Base-by-base conservation (phyloP, 2,113 vertebrate species). In the Macquaria australasica region DNA sequence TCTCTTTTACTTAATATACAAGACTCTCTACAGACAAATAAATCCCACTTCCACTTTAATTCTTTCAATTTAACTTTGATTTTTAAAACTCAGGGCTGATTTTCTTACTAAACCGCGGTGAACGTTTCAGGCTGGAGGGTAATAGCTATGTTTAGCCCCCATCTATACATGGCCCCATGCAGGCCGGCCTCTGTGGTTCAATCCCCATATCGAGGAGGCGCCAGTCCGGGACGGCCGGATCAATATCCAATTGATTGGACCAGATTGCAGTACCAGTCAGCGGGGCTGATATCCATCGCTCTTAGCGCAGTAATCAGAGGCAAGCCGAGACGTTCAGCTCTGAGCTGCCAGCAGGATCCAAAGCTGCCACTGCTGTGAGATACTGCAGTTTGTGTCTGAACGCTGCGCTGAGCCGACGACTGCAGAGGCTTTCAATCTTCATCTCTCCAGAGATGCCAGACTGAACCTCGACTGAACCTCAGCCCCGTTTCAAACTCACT, bases 161-260 rank as follows among this genome's bases (percentile, higher is more conserved):
- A 12, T 53, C 76, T 45, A 28, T n/a, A 55, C 16, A 16, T 5
- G 10, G 56, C 25, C 43, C 43, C 74, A 50, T 28, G 50, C 70
- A 34, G 78, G 1, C 45, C 15, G 3, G 78, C 48, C 50, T 53
- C 82, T 15, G 7, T 3, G 71, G 28, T 80, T 73, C 76, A 77
- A 18, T 81, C 77, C 62, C 43, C 48, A 31, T 63, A 62, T 45
- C 0, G 31, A 67, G 62, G 56, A 75, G 74, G 56, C 39, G 34
- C 64, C 55, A 81, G 75, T 34, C 73, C n/a, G 10, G 41, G 59
- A 81, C 39, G 1, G 73, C 9, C 10, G 0, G 83, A 88, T 93
- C 90, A 21, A 90, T 91, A 81, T 37, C 62, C 21, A 50, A 90
- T 88, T 77, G 92, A 88, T 90, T 16, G 77, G 79, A 79, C 8